Evolutionary conservation across 2,888 invertebrate species (phyloP).

Genomic region (Thalpophila matura): DNA sequence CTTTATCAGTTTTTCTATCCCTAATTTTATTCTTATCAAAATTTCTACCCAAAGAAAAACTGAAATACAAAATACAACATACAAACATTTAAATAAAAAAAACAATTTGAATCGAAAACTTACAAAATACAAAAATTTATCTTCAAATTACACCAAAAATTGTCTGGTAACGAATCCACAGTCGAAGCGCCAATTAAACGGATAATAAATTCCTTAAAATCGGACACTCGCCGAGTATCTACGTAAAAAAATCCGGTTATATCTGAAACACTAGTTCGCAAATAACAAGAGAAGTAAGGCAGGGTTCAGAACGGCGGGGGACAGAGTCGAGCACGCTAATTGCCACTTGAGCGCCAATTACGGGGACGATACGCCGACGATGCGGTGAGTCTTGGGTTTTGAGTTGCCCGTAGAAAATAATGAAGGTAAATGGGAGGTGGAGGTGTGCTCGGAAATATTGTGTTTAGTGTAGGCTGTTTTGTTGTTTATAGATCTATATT

Average conservation of each 20-base stretch:
- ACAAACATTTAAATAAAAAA: no score
- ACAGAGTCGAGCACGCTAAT: constrained; percentile 83
- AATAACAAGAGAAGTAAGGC: constrained; percentile 74
- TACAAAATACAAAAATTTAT: not conserved
- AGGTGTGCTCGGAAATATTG: constrained; percentile 44
- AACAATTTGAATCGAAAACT: not conserved
- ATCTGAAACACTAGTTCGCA: constrained; percentile 68
- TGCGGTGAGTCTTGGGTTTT: constrained; percentile 60
- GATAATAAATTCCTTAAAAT: constrained; percentile 37
- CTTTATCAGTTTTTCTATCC: no score
- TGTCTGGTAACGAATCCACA: not conserved
- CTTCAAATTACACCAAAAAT: constrained; percentile 1
- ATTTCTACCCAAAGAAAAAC: no score
- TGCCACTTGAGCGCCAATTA: constrained; percentile 88
- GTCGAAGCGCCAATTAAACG: constrained; percentile 46
- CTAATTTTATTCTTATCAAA: no score
- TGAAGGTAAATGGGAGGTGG: constrained; percentile 56
- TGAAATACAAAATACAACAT: no score
- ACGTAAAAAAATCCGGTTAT: constrained; percentile 56
- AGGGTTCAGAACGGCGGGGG: constrained; percentile 68
- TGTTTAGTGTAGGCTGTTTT: not conserved
- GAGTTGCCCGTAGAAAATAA: constrained; percentile 60
- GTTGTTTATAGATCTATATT: constrained; percentile 20
- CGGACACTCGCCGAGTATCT: constrained; percentile 50
- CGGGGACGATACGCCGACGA: constrained; percentile 74